Percentiles rank a stretch among this genome's conserved stretches.
These are phyloP conservation scores for Agriopis leucophaearia DNA, from an alignment of 2,888 invertebrate genomes.

Conservation along the genomic window DNA sequence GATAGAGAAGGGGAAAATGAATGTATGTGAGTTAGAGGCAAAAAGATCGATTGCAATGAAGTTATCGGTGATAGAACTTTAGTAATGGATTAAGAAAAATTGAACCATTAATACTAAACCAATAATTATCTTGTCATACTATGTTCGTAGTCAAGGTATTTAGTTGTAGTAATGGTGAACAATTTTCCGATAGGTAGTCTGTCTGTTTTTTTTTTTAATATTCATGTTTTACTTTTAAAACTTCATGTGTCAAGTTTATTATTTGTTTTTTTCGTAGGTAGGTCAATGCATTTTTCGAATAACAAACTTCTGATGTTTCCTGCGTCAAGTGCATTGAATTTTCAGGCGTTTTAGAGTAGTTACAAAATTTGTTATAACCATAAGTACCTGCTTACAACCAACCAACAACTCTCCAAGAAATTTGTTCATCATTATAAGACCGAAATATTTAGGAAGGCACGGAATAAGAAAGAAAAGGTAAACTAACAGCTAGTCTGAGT, in stretches of 20 bases:
- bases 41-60: slow-evolving; percentile 28
- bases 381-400: not conserved
- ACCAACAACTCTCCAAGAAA: not conserved
- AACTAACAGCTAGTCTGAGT: slow-evolving; percentile 85
- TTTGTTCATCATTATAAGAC: slow-evolving; percentile 5
- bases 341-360: not conserved
- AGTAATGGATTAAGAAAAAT: slow-evolving; percentile 30
- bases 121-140: not conserved
- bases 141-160: not conserved
- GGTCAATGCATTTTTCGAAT: not conserved
- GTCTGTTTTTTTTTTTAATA: no score
- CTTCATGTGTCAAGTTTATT: not conserved
- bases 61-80: slow-evolving; percentile 32
- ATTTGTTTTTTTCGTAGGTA: no score
- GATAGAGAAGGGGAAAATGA: slow-evolving; percentile 25
- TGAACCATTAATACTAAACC: not conserved
- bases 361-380: no score
- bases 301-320: not conserved
- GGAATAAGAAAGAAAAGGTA: slow-evolving; percentile 40
- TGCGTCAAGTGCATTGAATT: not conserved
- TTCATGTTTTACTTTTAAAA: no score
- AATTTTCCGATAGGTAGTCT: not conserved
- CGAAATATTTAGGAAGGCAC: slow-evolving; percentile 31
- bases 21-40: slow-evolving; percentile 29
- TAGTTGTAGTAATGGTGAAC: slow-evolving; percentile 8